phyloP scores from a whole-genome alignment of 2,888 invertebrate species.

The Mylabris sibirica region DNA sequence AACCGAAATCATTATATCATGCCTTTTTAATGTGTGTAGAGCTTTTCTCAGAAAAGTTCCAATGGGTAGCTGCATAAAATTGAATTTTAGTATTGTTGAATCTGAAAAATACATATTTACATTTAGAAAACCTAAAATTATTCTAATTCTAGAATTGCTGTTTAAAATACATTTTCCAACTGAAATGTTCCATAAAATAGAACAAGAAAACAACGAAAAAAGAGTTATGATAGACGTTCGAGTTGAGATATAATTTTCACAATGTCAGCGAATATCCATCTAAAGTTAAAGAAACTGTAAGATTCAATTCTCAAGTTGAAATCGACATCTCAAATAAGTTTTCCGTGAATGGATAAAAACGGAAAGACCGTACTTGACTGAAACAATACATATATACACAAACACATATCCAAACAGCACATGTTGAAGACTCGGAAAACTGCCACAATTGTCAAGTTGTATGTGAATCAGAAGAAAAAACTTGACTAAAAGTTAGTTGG shows the following conservation, averaged over 20 bases:
- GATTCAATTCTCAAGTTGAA: constrained; percentile 28
- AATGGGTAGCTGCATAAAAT: constrained; percentile 16
- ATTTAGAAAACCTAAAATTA: background rate
- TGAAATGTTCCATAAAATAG: background rate
- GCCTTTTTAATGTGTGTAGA: too few species aligned
- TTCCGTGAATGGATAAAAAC: constrained; percentile 29
- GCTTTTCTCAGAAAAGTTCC: background rate
- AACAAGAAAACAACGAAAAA: background rate
- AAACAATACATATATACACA: constrained; percentile 43
- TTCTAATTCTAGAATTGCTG: background rate
- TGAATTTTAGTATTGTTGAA: constrained; percentile 3
- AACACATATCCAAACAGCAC: constrained; percentile 37
- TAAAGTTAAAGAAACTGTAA: constrained; percentile 9
- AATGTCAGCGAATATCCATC: background rate
- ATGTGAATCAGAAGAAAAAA: constrained; percentile 38
- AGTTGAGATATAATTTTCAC: background rate
- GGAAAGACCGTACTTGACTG: constrained; percentile 35
- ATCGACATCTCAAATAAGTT: constrained; percentile 22
- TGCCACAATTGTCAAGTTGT: constrained; percentile 18
- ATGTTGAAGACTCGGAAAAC: background rate
- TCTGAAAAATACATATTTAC: background rate
- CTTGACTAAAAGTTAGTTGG: constrained; percentile 37
- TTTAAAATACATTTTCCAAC: background rate
- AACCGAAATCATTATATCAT: too few species aligned
- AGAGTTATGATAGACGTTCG: background rate